Conservation (phyloP, 2,797 vertebrate species). For the Prionace glauca region DNA sequence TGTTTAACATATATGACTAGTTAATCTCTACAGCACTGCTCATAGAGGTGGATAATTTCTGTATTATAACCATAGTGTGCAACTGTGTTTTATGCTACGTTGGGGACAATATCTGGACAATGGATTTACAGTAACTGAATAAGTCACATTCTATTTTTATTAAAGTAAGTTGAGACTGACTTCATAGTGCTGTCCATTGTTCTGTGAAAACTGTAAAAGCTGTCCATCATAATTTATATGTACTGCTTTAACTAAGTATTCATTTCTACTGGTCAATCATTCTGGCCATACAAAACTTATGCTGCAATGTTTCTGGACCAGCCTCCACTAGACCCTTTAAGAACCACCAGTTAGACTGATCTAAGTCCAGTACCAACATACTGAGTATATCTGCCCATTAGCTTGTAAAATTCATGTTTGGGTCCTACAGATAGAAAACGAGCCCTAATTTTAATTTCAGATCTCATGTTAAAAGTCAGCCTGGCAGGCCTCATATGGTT, state of each 20-base stretch:
- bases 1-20: no score
- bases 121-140: not conserved
- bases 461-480: not conserved
- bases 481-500: not conserved
- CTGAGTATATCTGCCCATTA: not conserved
- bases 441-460: not conserved
- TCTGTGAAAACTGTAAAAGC: not conserved
- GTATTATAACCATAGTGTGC: not conserved
- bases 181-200: not conserved
- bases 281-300: not conserved
- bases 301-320: not conserved
- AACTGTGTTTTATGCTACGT: not conserved
- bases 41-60: not conserved
- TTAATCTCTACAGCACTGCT: no score
- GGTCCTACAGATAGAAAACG: no score
- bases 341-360: not conserved
- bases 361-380: not conserved
- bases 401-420: no score
- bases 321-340: not conserved
- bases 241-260: not conserved
- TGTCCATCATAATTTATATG: not conserved
- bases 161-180: not conserved
- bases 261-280: not conserved
- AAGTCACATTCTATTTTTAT: not conserved
- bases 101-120: not conserved